Percentiles rank a stretch among this genome's conserved stretches.
Evolutionary conservation across 2,888 invertebrate species (phyloP).

Genomic region (Stegana nigrithorax): DNA sequence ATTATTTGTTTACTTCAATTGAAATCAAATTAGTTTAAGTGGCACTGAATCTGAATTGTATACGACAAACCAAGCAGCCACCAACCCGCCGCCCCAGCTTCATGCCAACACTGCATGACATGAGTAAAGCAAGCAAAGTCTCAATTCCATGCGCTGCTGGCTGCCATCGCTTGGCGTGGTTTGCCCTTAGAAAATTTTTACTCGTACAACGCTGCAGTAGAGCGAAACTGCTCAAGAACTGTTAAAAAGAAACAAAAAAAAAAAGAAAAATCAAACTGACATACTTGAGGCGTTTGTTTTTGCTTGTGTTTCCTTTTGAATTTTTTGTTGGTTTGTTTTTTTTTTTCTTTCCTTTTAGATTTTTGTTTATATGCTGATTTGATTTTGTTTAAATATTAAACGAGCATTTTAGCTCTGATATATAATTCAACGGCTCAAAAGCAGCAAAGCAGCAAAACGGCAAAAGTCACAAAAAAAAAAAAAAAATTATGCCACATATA

Average conservation of each 20-base stretch:
- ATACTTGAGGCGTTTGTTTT: background rate
- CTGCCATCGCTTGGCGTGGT: background rate
- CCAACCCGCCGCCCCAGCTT: slow-evolving; percentile 27
- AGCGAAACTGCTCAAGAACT: background rate
- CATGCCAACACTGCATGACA: slow-evolving; percentile 33
- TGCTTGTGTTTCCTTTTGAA: slow-evolving; percentile 13
- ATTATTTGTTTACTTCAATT: slow-evolving; percentile 60
- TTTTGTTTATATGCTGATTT: slow-evolving; percentile 35
- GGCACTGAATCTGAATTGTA: slow-evolving; percentile 31
- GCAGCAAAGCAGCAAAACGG: background rate
- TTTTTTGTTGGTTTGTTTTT: slow-evolving; percentile 33
- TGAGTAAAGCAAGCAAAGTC: slow-evolving; percentile 47
- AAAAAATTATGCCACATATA: background rate
- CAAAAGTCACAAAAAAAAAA: background rate
- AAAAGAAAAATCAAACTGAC: background rate
- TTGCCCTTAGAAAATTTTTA: background rate
- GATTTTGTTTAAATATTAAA: slow-evolving; percentile 60
- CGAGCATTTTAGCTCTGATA: slow-evolving; percentile 55
- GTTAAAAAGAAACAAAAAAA: background rate
- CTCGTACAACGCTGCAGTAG: background rate
- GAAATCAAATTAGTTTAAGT: slow-evolving; percentile 59
- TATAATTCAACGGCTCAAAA: slow-evolving; percentile 44
- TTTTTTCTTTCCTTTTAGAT: background rate
- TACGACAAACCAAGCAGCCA: too few relatives aligned
- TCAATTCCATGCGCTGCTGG: too few relatives aligned